Base-by-base conservation (phyloP, 2,113 vertebrate species). In the Tautogolabrus adspersus region DNA sequence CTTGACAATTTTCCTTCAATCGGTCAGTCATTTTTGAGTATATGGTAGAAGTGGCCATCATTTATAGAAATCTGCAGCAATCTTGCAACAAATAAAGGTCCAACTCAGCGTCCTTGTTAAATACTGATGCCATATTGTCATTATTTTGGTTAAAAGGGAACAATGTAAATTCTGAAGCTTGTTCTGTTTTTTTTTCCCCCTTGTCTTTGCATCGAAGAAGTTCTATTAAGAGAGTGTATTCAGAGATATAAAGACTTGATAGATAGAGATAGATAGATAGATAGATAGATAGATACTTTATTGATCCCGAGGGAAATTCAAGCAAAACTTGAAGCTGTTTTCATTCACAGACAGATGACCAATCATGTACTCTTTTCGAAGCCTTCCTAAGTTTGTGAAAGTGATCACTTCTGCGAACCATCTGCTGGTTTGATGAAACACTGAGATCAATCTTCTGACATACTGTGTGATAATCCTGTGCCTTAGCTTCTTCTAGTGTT, bases 401-500 rank as follows among this genome's bases (percentile, higher is more conserved):
- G 22, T 37, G 11, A 22, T 62, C 23, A 6, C 60, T 42, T 58
- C 30, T 10, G 22, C 6, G 38, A 30, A 52, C 23, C 30, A 63
- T 58, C 30, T 56, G 21, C 66, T 44, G 44, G 57, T 72, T 77
- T 72, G 58, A 56, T 51, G 22, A 60, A 6, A 73, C 30, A 26
- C 13, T 21, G 46, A 64, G 16, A 66, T 65, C 11, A 37, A 55
- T 79, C 46, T 16, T 26, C 49, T 21, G 47, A 23, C 34, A 65
- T 54, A 13, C 49, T 69, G 22, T 59, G 26, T 71, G 23, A 59
- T 6, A 42, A 72, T 66, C 42, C 0, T 63, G 89, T 91, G 88
- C 85, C 88, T 90, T 83, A 85, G 49, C 62, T 71, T 64, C 21
- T 71, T 58, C 8, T 34, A n/a, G 16, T 44, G 51, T 76, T 65